Evolutionary conservation across 2,888 invertebrate species (phyloP).

Genomic region (Ariolimax columbianus): DNA sequence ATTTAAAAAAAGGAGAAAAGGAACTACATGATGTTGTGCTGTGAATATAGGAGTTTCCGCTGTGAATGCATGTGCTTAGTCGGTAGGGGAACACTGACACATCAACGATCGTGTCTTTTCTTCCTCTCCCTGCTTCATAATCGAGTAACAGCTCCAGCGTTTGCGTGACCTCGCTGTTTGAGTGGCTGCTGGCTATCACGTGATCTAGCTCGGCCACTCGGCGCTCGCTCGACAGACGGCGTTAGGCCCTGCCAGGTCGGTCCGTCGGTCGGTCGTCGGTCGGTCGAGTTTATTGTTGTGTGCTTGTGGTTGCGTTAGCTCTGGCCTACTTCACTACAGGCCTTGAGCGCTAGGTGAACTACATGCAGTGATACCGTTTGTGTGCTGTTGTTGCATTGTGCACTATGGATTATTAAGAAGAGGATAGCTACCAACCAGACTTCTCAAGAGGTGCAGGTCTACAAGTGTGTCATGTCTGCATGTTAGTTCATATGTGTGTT

Average conservation of each 20-base stretch:
- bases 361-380: constrained; percentile 23
- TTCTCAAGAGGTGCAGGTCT: background rate
- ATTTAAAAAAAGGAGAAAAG: too few species aligned
- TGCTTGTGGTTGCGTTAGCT: constrained; percentile 37
- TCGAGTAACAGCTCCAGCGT: constrained; percentile 29
- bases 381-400: constrained; percentile 24
- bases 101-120: constrained; percentile 18
- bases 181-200: constrained; percentile 46
- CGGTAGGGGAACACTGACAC: background rate
- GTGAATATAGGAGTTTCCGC: constrained; percentile 10
- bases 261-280: too few species aligned
- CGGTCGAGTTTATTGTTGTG: constrained; percentile 48
- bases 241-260: too few species aligned
- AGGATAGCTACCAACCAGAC: background rate
- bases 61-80: constrained; percentile 18
- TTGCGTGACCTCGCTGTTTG: constrained; percentile 42
- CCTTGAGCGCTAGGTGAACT: constrained; percentile 29
- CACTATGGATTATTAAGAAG: background rate
- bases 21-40: too few species aligned
- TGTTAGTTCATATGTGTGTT: background rate
- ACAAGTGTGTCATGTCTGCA: background rate
- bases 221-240: constrained; percentile 41
- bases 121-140: constrained; percentile 7
- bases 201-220: constrained; percentile 36
- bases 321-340: constrained; percentile 34